Evolutionary conservation across 2,888 invertebrate species (phyloP).

Genomic region (Arge pagana): DNA sequence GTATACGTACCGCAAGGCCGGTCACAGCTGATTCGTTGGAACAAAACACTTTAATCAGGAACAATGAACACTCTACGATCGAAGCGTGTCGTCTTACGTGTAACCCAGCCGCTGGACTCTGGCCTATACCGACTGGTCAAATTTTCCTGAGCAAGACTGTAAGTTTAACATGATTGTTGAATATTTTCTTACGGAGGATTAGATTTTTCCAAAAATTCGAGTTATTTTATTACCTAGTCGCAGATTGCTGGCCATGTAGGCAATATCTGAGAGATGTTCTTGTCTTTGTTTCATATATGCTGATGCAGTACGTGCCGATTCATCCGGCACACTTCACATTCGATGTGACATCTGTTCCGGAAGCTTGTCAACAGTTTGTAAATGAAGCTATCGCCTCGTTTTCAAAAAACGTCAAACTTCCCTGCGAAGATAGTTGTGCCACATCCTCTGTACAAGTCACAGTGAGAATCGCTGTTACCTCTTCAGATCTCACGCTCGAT

Average conservation of each 20-base stretch:
- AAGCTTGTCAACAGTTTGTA: neutral
- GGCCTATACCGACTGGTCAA: constrained; percentile 43
- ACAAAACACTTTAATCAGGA: neutral
- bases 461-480: constrained; percentile 58
- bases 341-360: constrained; percentile 18
- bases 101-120: constrained; percentile 38
- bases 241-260: too few relatives aligned
- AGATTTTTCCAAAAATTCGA: too few relatives aligned
- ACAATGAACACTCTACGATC: constrained; percentile 37
- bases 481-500: constrained; percentile 61
- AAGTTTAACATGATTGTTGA: constrained; percentile 24
- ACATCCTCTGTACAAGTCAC: neutral
- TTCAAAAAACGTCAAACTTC: neutral
- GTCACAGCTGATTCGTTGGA: constrained; percentile 24
- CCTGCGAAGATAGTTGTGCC: neutral
- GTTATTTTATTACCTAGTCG: too few relatives aligned
- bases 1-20: constrained; percentile 33
- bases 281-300: neutral
- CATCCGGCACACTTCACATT: constrained; percentile 30
- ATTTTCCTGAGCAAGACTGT: constrained; percentile 35
- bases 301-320: constrained; percentile 28
- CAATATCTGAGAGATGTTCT: too few relatives aligned
- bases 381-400: neutral
- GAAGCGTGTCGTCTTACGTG: constrained; percentile 44
- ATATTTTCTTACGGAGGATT: neutral